Evolutionary conservation across 2,888 invertebrate genomes (phyloP).

Genomic region (Tuberolachnus salignus): DNA sequence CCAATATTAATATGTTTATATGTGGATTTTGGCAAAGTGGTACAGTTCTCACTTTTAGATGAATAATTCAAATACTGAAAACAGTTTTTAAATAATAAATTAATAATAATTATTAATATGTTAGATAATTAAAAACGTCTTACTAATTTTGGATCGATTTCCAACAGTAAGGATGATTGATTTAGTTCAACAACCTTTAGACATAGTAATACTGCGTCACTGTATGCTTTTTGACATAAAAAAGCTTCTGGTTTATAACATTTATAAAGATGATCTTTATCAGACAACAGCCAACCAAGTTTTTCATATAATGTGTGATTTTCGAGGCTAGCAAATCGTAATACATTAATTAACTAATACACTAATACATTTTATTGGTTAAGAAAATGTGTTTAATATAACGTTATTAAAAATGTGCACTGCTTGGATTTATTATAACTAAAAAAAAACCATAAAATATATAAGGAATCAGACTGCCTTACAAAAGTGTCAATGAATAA

Average conservation of each 20-base stretch:
- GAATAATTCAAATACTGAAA: slow-evolving; percentile 36
- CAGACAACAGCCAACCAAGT: slow-evolving; percentile 69
- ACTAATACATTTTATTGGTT: neutral
- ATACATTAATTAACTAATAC: neutral
- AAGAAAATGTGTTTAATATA: too few species aligned
- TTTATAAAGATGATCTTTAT: slow-evolving; percentile 68
- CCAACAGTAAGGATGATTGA: slow-evolving; percentile 69
- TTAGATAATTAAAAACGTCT: slow-evolving; percentile 57
- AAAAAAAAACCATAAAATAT: too few species aligned
- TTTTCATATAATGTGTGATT: slow-evolving; percentile 68
- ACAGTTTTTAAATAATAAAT: slow-evolving; percentile 5
- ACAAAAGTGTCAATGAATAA: too few species aligned
- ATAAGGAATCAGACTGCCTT: too few species aligned
- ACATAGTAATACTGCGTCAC: slow-evolving; percentile 70
- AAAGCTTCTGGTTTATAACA: slow-evolving; percentile 69
- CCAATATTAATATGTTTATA: slow-evolving; percentile 5
- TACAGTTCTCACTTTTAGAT: slow-evolving; percentile 32
- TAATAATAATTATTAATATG: slow-evolving; percentile 1
- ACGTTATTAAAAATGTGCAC: too few species aligned
- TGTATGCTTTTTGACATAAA: slow-evolving; percentile 68
- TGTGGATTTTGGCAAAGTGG: slow-evolving; percentile 10
- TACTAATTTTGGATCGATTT: slow-evolving; percentile 69
- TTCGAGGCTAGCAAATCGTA: slow-evolving; percentile 64
- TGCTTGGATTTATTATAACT: too few species aligned
- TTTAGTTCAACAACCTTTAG: slow-evolving; percentile 71